Evolutionary conservation across 2,797 vertebrate genomes (phyloP).

Genomic region (Syncerus caffer): DNA sequence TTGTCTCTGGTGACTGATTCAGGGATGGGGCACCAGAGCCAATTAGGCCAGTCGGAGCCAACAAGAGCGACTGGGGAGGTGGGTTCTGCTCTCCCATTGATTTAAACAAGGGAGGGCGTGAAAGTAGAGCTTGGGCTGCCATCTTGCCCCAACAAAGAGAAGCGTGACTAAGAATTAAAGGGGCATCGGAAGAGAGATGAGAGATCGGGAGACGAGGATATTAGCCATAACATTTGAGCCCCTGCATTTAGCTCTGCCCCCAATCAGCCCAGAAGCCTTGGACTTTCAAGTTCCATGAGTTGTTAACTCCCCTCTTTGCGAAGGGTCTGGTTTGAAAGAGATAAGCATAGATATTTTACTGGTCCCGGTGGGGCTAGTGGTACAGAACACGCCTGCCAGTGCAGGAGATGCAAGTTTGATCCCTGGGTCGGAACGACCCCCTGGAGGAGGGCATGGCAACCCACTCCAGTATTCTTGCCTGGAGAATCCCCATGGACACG

Average conservation of each 20-base stretch:
- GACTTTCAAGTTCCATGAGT: neutral
- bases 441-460: neutral
- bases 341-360: neutral
- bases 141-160: neutral
- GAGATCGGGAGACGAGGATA: too few relatives aligned
- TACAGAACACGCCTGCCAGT: neutral
- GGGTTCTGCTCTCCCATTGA: neutral
- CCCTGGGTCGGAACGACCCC: rapidly evolving
- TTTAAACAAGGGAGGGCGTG: neutral
- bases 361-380: neutral
- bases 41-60: neutral
- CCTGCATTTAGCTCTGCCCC: neutral
- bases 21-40: neutral
- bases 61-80: neutral
- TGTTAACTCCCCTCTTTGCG: neutral
- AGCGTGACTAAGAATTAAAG: neutral
- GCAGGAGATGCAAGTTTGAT: neutral
- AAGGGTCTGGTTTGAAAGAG: neutral
- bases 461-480: neutral
- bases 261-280: neutral
- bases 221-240: too few relatives aligned
- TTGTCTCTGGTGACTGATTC: neutral
- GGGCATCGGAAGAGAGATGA: neutral
- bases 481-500: neutral
- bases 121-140: neutral